These are phyloP conservation scores for Argynnis bischoffii DNA, from an alignment of 2,888 invertebrate species.

Conservation along the genomic window DNA sequence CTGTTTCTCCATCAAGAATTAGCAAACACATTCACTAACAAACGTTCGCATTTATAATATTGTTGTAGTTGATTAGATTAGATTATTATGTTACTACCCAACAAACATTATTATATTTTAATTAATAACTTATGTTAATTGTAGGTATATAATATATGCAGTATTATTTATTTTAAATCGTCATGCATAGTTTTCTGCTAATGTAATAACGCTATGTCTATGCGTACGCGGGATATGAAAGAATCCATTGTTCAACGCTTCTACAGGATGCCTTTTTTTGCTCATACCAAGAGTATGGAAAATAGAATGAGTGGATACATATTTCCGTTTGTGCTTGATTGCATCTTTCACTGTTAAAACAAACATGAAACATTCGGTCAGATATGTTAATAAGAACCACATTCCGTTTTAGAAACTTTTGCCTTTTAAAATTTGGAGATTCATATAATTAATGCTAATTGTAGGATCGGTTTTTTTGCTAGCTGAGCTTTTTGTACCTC, in stretches of 20 bases:
- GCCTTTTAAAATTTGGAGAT: constrained; percentile 15
- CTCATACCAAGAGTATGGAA: constrained; percentile 20
- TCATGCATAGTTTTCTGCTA: constrained; percentile 2
- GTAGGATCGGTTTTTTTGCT: constrained; percentile 1
- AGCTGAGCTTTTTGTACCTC: not conserved
- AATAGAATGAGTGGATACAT: constrained; percentile 26
- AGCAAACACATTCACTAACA: too few relatives aligned
- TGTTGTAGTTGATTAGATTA: too few relatives aligned
- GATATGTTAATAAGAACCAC: constrained; percentile 22
- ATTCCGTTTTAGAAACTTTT: constrained; percentile 22
- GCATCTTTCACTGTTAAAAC: constrained; percentile 15
- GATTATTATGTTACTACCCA: too few relatives aligned
- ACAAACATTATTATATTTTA: too few relatives aligned
- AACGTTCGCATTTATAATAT: too few relatives aligned
- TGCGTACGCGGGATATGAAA: constrained; percentile 19
- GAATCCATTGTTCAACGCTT: constrained; percentile 25
- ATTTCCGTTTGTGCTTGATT: constrained; percentile 34
- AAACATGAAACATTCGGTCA: constrained; percentile 14
- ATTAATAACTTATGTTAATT: not conserved
- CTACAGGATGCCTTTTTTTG: constrained; percentile 28
- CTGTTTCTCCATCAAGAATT: too few relatives aligned
- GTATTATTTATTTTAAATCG: not conserved
- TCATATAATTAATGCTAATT: constrained; percentile 15
- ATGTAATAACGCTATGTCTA: constrained; percentile 1
- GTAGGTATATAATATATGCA: not conserved